Conservation (phyloP, 23 tunicate species). For the Pegea sp. region DNA sequence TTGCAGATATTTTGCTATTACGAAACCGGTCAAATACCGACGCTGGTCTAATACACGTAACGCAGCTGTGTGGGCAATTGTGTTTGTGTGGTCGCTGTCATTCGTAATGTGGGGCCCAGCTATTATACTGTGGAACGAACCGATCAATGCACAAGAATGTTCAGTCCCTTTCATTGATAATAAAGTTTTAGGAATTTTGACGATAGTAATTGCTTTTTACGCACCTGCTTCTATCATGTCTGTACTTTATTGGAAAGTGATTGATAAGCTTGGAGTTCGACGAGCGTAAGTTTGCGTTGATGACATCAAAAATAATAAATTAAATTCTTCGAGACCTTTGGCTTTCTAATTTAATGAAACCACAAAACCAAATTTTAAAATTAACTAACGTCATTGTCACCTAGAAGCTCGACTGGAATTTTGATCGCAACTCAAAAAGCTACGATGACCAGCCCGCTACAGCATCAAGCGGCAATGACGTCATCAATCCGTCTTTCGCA, state of each 20-base stretch:
- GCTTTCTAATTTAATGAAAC: no score
- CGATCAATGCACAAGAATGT: conserved; percentile 11
- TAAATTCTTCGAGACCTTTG: no score
- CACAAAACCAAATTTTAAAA: no score
- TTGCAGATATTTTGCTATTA: conserved; percentile 60
- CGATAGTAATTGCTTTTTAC: conserved; percentile 51
- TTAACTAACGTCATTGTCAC: no score
- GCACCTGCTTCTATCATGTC: conserved; percentile 58
- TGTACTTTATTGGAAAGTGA: conserved; percentile 38
- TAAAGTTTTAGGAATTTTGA: conserved; percentile 19
- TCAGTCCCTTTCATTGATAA: conserved; percentile 60
- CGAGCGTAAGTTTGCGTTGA: conserved; percentile 1
- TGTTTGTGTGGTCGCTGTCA: conserved; percentile 50
- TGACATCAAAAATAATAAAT: no score
- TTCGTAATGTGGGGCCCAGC: conserved; percentile 81
- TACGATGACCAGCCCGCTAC: neutral
- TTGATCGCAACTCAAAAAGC: neutral
- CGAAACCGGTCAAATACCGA: conserved; percentile 61
- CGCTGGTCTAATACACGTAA: conserved; percentile 29
- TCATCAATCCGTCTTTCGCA: neutral
- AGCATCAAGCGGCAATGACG: neutral
- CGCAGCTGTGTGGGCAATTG: conserved; percentile 30
- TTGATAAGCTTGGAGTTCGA: conserved; percentile 20
- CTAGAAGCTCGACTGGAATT: neutral
- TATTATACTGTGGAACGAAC: conserved; percentile 45